Conservation (phyloP, 2,113 vertebrate species). For the Tragelaphus scriptus region DNA sequence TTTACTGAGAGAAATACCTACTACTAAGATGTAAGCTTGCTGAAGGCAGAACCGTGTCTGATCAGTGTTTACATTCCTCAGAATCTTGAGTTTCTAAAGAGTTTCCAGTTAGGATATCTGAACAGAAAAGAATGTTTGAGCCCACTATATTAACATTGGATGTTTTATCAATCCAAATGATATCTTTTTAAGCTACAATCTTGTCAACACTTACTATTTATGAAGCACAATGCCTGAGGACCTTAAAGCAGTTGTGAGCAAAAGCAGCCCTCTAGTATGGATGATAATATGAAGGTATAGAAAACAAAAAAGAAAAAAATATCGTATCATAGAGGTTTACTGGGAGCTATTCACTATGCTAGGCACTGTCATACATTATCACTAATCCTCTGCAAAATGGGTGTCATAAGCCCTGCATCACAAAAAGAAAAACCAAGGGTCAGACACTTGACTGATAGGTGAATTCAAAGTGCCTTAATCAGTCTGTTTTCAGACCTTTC, state of each 20-base stretch:
- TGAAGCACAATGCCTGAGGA: background rate
- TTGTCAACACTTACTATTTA: background rate
- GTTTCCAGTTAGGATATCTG: background rate
- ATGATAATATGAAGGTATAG: background rate
- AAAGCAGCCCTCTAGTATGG: background rate
- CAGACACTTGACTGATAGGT: background rate
- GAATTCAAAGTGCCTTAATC: background rate
- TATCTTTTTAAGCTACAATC: background rate
- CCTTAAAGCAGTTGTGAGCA: background rate
- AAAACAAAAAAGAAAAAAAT: background rate
- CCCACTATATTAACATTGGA: background rate
- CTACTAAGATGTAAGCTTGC: background rate
- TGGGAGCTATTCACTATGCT: background rate
- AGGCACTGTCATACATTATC: background rate
- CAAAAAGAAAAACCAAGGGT: background rate
- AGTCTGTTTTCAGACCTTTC: background rate
- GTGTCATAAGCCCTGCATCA: background rate
- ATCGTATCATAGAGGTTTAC: background rate
- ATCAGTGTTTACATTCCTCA: background rate
- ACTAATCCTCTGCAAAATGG: background rate
- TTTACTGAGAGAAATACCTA: background rate
- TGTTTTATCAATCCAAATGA: background rate
- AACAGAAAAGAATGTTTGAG: background rate
- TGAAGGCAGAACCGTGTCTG: background rate
- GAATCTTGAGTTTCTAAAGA: background rate